phyloP scores from a whole-genome alignment of 2,113 vertebrate species.

The Seriola dumerili region DNA sequence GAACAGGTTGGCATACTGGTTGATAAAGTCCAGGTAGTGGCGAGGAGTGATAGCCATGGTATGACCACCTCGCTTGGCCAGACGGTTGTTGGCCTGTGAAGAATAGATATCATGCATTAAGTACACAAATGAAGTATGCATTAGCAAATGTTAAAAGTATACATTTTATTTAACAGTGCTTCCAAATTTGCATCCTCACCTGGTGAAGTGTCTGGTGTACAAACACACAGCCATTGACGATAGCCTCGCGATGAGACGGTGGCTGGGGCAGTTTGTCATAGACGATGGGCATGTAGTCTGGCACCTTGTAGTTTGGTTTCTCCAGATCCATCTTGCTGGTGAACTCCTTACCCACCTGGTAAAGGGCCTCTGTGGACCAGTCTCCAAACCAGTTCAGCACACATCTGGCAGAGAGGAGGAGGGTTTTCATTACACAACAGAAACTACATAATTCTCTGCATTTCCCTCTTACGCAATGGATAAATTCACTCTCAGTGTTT shows the following conservation, averaged over 20 bases:
- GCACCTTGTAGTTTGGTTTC: slow-evolving; percentile 97
- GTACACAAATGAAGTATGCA: neutral
- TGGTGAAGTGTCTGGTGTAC: slow-evolving; percentile 98
- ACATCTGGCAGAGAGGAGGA: slow-evolving; percentile 84
- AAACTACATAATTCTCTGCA: neutral
- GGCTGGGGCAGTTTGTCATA: slow-evolving; percentile 96
- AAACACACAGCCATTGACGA: slow-evolving; percentile 98
- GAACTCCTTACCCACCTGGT: slow-evolving; percentile 98
- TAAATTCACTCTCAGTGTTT: neutral
- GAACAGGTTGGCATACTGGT: slow-evolving; percentile 98
- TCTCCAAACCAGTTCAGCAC: slow-evolving; percentile 99
- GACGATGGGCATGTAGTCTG: slow-evolving; percentile 97
- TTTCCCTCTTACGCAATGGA: neutral
- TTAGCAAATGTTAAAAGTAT: neutral
- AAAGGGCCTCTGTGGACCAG: slow-evolving; percentile 98
- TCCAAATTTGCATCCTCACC: slow-evolving; percentile 78
- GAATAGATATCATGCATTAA: neutral
- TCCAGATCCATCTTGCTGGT: slow-evolving; percentile 99
- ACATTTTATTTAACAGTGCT: neutral
- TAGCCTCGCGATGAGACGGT: slow-evolving; percentile 94
- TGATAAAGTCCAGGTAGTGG: slow-evolving; percentile 99
- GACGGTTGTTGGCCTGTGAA: slow-evolving; percentile 92
- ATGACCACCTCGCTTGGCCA: slow-evolving; percentile 95
- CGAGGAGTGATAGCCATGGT: slow-evolving; percentile 99
- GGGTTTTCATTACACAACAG: neutral